Percentiles rank a stretch among this genome's conserved stretches.
These are phyloP conservation scores for Danio aesculapii DNA, from an alignment of 2,797 vertebrate species.

Conservation along the genomic window DNA sequence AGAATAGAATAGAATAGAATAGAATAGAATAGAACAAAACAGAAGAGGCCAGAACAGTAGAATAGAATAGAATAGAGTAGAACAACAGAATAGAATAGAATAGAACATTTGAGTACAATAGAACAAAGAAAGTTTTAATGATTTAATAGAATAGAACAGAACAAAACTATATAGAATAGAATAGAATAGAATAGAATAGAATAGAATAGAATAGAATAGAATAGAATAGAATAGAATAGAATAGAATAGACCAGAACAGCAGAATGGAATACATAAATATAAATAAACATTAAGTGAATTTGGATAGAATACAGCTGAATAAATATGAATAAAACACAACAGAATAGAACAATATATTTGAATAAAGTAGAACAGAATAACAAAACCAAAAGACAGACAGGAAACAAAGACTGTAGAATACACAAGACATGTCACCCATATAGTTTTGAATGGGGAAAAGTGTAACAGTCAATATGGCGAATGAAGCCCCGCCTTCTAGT, in stretches of 20 bases:
- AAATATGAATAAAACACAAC: not conserved
- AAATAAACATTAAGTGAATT: too few species aligned
- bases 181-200: not conserved
- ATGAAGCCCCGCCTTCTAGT: too few species aligned
- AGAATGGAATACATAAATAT: not conserved
- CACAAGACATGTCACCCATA: too few species aligned
- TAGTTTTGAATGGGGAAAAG: too few species aligned
- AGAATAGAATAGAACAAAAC: not conserved
- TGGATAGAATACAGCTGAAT: too few species aligned
- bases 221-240: conserved; percentile 4
- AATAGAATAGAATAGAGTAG: not conserved
- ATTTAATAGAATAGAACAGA: not conserved
- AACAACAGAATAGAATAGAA: not conserved
- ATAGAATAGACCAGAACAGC: not conserved
- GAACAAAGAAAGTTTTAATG: not conserved
- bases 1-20: too few species aligned
- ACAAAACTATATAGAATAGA: not conserved
- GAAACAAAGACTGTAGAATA: too few species aligned
- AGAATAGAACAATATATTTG: not conserved
- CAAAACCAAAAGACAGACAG: not conserved
- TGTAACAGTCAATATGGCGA: too few species aligned
- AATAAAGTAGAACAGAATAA: not conserved
- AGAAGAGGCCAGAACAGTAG: not conserved
- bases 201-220: not conserved
- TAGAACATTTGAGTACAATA: not conserved